These are phyloP conservation scores for Paramacrobiotus metropolitanus DNA, from an alignment of 1,140 invertebrate genomes.

Conservation along the genomic window DNA sequence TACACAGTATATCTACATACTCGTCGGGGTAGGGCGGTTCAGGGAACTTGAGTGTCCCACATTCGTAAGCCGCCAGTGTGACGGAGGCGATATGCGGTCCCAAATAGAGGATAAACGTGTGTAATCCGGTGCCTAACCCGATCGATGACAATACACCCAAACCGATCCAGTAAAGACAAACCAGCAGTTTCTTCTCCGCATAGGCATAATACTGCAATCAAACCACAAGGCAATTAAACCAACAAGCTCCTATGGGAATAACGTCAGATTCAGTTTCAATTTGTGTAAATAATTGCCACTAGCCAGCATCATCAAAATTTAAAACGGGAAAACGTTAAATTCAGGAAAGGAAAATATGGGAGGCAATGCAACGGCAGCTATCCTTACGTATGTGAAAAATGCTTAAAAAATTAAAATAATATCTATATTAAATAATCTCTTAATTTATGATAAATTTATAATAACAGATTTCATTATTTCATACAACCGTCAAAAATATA, in stretches of 20 bases:
- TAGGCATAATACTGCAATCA: slow-evolving; percentile 20
- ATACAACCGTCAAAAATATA: slow-evolving; percentile 9
- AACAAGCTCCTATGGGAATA: too few relatives aligned
- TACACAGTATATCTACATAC: too few relatives aligned
- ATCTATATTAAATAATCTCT: neutral
- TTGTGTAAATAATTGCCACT: too few relatives aligned
- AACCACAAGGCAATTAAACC: slow-evolving; percentile 9
- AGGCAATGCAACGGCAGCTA: too few relatives aligned
- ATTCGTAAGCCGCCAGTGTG: slow-evolving; percentile 94
- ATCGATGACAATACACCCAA: slow-evolving; percentile 87
- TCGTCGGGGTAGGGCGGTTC: slow-evolving; percentile 38
- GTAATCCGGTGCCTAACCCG: slow-evolving; percentile 85
- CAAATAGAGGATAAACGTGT: slow-evolving; percentile 91
- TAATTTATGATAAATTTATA: too few relatives aligned
- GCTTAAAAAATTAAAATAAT: slow-evolving; percentile 10
- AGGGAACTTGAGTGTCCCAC: slow-evolving; percentile 75
- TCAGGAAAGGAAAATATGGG: slow-evolving; percentile 23
- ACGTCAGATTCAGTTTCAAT: too few relatives aligned
- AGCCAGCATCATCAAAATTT: too few relatives aligned
- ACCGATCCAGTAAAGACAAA: slow-evolving; percentile 79
- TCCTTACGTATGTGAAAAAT: too few relatives aligned
- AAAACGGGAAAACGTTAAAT: too few relatives aligned
- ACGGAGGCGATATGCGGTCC: slow-evolving; percentile 48
- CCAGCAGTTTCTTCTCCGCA: slow-evolving; percentile 29
- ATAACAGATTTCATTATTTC: too few relatives aligned